Base-by-base conservation (phyloP, 2,888 invertebrate genomes). In the Cataglyphis livida region DNA sequence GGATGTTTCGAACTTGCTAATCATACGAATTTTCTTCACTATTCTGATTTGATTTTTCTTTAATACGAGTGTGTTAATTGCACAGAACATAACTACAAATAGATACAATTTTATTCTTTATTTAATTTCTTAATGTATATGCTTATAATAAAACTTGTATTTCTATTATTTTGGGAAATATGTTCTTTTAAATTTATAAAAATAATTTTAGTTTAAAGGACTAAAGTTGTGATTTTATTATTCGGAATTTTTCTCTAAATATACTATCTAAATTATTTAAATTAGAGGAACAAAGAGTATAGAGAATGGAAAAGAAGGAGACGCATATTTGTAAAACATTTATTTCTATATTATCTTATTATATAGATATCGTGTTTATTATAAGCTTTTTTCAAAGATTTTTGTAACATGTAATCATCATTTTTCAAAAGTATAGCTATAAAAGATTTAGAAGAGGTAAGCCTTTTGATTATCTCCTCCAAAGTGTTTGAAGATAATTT, bases 401-500 rank as follows among this genome's bases (percentile, higher is more conserved):
- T 59, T 44, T 44, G 1, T 41, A 71, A 0, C n/a, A 2, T 12
- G 38, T 73, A 73, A 73, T 73, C 12, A 59, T n/a, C 21, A 62
- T 44, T 61, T 73, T 41, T 73, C 5, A n/a, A 61, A 71, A 41
- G 44, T 21, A 57, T 5, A 3, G 10, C 21, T 71, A 25, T 21
- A 44, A 73, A 15, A 28, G 0, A 12, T 28, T 32, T 59, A 9
- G 15, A 18, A 6, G 65, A 48, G 48, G 25, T 28, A 59, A 75
- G 48, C 12, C 12, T 12, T 18, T 44, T 35, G 41, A 76, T 66
- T 68, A 75, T 28, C 18, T 12, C 9, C 32, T 32, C 21, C 48
- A 15, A 6, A 64, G 64, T 3, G 15, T 32, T 18, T n/a, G 10
- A 68, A 41, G 15, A 54, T 10, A 28, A 78, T 41, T 78, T 78